Evolutionary conservation across 2,113 vertebrate genomes (phyloP).

Genomic region (Archocentrus centrarchus): DNA sequence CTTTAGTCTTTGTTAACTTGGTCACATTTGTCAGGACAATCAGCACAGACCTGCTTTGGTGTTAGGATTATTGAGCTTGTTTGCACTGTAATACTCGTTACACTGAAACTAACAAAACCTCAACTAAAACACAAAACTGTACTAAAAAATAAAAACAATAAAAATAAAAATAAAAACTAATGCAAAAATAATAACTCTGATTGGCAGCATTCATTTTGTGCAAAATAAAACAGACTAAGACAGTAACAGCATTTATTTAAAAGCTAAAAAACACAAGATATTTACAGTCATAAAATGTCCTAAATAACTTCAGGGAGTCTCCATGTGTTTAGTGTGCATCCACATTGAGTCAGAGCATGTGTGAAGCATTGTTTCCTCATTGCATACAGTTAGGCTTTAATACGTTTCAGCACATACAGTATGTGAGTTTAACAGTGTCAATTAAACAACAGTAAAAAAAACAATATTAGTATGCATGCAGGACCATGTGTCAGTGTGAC

Average conservation of each 20-base stretch:
- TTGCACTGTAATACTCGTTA: background rate
- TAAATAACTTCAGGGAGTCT: no score
- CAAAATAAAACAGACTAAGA: no score
- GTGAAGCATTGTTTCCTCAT: no score
- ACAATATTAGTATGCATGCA: background rate
- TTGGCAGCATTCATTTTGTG: no score
- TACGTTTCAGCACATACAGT: no score
- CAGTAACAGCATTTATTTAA: background rate
- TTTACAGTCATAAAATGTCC: no score
- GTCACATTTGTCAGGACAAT: background rate
- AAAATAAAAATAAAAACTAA: no score
- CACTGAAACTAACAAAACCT: background rate
- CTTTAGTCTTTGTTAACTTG: background rate
- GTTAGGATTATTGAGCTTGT: background rate
- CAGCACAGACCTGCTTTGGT: background rate
- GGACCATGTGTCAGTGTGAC: background rate
- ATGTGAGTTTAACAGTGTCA: background rate
- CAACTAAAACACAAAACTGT: background rate
- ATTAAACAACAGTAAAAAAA: background rate
- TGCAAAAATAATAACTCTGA: background rate
- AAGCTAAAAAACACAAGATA: no score
- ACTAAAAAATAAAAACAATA: background rate
- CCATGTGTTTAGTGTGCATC: no score
- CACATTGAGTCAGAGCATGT: no score
- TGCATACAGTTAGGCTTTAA: no score